Percentiles rank a stretch among this genome's conserved stretches.
These are phyloP conservation scores for Chrosomus eos DNA, from an alignment of 2,797 vertebrate genomes.

Conservation along the genomic window DNA sequence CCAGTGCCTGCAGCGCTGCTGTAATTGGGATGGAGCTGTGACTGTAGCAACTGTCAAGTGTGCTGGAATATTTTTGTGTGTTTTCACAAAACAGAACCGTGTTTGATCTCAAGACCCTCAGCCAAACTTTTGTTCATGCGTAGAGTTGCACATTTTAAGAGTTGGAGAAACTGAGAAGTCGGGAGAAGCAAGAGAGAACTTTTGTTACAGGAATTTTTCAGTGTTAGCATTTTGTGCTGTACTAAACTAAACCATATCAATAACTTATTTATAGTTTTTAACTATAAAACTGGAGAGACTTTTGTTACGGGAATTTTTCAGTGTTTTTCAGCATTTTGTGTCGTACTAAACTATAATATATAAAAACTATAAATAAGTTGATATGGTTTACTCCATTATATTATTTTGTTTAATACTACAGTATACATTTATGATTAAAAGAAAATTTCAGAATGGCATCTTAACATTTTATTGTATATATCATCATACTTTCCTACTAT, in stretches of 20 bases:
- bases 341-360: too few species aligned
- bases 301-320: too few species aligned
- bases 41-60: slow-evolving; percentile 20
- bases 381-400: too few species aligned
- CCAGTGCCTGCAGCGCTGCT: not conserved
- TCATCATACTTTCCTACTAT: too few species aligned
- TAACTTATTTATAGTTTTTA: not conserved
- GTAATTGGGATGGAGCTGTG: slow-evolving; percentile 17
- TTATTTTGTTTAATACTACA: not conserved
- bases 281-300: too few species aligned
- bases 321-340: too few species aligned
- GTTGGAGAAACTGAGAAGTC: slow-evolving; percentile 19
- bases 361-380: too few species aligned
- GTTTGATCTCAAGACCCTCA: slow-evolving; percentile 11
- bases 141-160: not conserved
- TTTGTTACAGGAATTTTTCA: too few species aligned
- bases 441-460: not conserved
- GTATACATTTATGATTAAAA: not conserved
- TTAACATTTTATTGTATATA: not conserved
- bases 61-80: not conserved
- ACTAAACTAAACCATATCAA: not conserved
- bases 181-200: not conserved
- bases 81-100: slow-evolving; percentile 2
- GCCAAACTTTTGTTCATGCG: slow-evolving; percentile 11
- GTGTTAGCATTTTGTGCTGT: too few species aligned